Evolutionary conservation across 2,113 vertebrate genomes (phyloP), one percentile per base, ranked within the genome.

Genomic region (Hiodon tergisus): DNA sequence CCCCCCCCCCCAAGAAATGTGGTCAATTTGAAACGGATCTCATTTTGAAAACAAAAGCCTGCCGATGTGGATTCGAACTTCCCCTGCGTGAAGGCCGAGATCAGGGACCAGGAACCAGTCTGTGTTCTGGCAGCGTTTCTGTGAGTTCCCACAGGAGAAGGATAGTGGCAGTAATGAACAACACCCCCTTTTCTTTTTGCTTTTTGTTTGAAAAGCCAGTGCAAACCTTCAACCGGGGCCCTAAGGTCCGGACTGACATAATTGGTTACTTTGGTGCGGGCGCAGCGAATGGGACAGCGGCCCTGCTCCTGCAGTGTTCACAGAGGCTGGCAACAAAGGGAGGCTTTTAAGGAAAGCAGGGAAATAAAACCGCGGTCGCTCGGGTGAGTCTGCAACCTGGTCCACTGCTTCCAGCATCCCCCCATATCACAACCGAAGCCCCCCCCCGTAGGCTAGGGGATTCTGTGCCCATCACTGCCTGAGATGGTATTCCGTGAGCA

Each of bases 21-120:
- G 61, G 60, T 58, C 60, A 65, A 55, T 77, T 77, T 55, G 31
- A 72, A 72, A 77, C 7, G 47, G 67, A 72, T 77, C 76, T 77
- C 62, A 59, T 69, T 61, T 69, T 14, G 47, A 66, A 67, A 66
- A 73, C 47, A 53, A 62, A 52, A n/a, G 46, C 16, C 57, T 72
- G 65, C 53, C 47, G 9, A 48, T 13, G 31, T 53, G 65, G 63
- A 73, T 77, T 72, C 47, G 58, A 55, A 72, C 67, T 52, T 31
- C 31, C 55, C 52, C 76, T 65, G 46, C 51, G 69, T 31, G 31
- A 31, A 31, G 31, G 31, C 31, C 31, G 31, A 31, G 31, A 31
- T 66, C 69, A 55, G 53, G 47, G 62, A 14, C 7, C 3, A 2
- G 11, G 69, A 16, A n/a, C 48, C 13, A 4, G 61, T 60, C 11